Conservation (phyloP, 2,113 vertebrate genomes). For the Sarotherodon lohbergeri region DNA sequence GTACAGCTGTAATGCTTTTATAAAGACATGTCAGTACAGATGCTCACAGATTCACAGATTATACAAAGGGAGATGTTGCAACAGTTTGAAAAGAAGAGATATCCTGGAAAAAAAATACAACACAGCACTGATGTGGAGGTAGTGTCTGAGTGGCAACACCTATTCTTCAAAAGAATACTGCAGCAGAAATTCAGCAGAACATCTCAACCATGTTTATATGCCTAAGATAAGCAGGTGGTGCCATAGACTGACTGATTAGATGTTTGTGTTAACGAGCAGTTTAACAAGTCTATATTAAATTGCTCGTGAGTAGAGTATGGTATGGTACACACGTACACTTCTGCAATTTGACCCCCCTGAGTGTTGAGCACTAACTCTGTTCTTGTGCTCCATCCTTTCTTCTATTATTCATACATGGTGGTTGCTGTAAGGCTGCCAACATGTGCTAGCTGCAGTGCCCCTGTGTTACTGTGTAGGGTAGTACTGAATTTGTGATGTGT, state of each 20-base stretch:
- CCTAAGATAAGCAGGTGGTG: not conserved
- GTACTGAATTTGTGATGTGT: not conserved
- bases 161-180: not conserved
- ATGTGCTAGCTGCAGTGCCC: not conserved
- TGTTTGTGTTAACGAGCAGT: not conserved
- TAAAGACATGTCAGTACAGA: not conserved
- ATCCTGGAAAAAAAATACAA: not conserved
- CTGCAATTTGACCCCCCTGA: not conserved
- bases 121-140: not conserved
- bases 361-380: not conserved
- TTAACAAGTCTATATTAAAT: not conserved
- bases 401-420: slow-evolving; percentile 8
- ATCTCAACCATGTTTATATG: not conserved
- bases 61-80: not conserved
- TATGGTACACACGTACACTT: not conserved
- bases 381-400: not conserved
- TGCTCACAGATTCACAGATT: not conserved
- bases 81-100: not conserved
- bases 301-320: not conserved
- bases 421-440: not conserved
- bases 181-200: not conserved
- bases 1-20: not conserved
- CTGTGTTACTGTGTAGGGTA: not conserved
- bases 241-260: not conserved
- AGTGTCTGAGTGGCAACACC: not conserved